Evolutionary conservation across 2,888 invertebrate species (phyloP), one percentile per base, ranked within the genome.

Genomic region (Prosopocoilus inquinatus): DNA sequence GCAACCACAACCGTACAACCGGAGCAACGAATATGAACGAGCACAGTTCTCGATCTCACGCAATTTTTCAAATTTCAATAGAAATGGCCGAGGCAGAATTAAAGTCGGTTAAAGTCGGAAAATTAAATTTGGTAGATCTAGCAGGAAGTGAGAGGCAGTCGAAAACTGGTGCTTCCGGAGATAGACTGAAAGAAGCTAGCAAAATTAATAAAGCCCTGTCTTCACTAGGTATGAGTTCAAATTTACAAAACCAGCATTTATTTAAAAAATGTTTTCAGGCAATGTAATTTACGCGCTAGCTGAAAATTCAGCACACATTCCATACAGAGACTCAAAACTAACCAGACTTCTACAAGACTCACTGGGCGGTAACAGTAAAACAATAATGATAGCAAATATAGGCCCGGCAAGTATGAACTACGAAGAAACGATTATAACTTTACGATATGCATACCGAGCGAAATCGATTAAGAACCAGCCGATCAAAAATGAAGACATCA

Each of bases 391-490:
- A 51, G 99, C 99, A 8, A 98, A 97, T 77, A 91, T 99, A 70
- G 98, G 98, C 0, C 99, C 99, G 20, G 97, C 98, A 13, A 90
- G 90, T 65, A 96, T 94, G 79, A 99, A 99, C 80, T 97, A 94
- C 79, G 99, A 99, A 70, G 99, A 98, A 80, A 95, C 96, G 2
- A 80, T 97, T 66, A 95, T 95, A 33, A 98, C 98, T n/a, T 80
- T 98, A 60, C 83, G 96, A 36, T 97, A 99, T 78, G 95, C 98
- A 2, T 95, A 94, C 75, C 82, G 98, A 44, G 99, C 99, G 9
- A 99, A 99, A 81, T 95, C 95, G 65, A 99, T 99, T 68, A 96
- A 97, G 82, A 99, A 99, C 80, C 94, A 95, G 77, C 98, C 99
- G 13, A 89, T 94, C 64, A 94, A 98, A 72, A 99, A 99, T 79